Evolutionary conservation across 2,113 vertebrate genomes (phyloP).

Genomic region (Limanda limanda): DNA sequence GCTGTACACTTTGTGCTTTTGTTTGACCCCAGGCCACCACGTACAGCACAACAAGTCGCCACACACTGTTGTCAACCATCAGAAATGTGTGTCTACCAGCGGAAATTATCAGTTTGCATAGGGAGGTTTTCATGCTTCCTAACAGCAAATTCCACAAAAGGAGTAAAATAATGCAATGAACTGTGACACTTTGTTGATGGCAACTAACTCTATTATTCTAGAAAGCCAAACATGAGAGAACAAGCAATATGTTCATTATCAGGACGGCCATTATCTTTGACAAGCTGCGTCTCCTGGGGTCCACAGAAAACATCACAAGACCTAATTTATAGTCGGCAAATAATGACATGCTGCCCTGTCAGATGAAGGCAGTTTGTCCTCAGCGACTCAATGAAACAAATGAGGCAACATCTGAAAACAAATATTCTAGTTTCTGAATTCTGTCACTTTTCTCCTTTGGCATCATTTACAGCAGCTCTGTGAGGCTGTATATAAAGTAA

Average conservation of each 20-base stretch:
- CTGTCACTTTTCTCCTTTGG: neutral
- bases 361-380: slow-evolving; percentile 9
- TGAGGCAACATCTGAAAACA: slow-evolving; percentile 8
- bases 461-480: neutral
- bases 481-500: neutral
- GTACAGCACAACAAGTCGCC: neutral
- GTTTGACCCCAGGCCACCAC: slow-evolving; percentile 38
- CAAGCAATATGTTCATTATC: slow-evolving; percentile 56
- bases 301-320: slow-evolving; percentile 36
- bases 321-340: slow-evolving; percentile 28
- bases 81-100: no score
- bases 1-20: slow-evolving; percentile 27
- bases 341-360: neutral
- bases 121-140: neutral
- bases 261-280: slow-evolving; percentile 58
- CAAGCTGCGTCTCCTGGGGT: slow-evolving; percentile 40
- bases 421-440: slow-evolving; percentile 5
- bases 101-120: slow-evolving; percentile 1
- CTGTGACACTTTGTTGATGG: neutral
- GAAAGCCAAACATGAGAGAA: slow-evolving; percentile 33
- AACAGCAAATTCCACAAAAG: neutral
- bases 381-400: slow-evolving; percentile 4
- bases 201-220: slow-evolving; percentile 15
- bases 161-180: slow-evolving; percentile 6
- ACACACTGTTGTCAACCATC: neutral